Percentiles rank a stretch among this genome's conserved stretches.
phyloP scores from a whole-genome alignment of 2,888 invertebrate genomes.

The Epinotia bilunana region DNA sequence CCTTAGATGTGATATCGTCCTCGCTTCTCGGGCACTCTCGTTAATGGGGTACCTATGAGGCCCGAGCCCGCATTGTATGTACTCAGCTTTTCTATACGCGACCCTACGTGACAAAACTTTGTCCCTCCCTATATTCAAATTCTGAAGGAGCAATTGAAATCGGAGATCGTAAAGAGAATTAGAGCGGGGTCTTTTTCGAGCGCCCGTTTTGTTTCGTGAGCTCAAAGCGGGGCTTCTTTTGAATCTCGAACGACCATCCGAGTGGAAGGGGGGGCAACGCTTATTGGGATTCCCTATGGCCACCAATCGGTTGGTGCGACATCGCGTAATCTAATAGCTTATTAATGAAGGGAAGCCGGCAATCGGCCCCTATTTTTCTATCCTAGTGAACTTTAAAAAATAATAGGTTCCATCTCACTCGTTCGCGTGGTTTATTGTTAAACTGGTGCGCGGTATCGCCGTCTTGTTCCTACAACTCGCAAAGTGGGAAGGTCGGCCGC shows the following conservation, averaged over 20 bases:
- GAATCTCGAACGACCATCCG: conserved; percentile 82
- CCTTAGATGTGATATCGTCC: conserved; percentile 78
- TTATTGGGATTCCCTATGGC: conserved; percentile 83
- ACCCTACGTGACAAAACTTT: conserved; percentile 84
- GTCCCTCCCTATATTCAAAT: conserved; percentile 84
- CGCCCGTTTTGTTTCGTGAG: conserved; percentile 80
- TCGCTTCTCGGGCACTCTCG: conserved; percentile 76
- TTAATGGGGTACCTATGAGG: conserved; percentile 82
- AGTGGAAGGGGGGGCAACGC: conserved; percentile 81
- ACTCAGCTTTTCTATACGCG: conserved; percentile 74
- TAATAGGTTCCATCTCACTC: conserved; percentile 71
- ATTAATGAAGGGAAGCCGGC: conserved; percentile 81
- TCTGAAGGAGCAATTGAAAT: conserved; percentile 85
- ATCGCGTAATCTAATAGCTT: conserved; percentile 84
- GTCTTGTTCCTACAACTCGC: conserved; percentile 73
- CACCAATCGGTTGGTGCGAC: conserved; percentile 81
- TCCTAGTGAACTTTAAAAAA: conserved; percentile 78
- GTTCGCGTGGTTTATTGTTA: conserved; percentile 65
- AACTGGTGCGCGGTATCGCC: conserved; percentile 66
- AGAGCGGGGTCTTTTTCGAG: conserved; percentile 81
- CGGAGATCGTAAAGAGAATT: conserved; percentile 85
- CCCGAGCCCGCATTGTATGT: conserved; percentile 80
- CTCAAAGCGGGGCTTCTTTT: conserved; percentile 82
- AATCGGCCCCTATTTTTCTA: conserved; percentile 80
- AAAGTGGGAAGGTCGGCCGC: conserved; percentile 76